Percentiles rank a stretch among this genome's conserved stretches.
Evolutionary conservation across 1,140 invertebrate genomes (phyloP).

Genomic region (Formica selysi): DNA sequence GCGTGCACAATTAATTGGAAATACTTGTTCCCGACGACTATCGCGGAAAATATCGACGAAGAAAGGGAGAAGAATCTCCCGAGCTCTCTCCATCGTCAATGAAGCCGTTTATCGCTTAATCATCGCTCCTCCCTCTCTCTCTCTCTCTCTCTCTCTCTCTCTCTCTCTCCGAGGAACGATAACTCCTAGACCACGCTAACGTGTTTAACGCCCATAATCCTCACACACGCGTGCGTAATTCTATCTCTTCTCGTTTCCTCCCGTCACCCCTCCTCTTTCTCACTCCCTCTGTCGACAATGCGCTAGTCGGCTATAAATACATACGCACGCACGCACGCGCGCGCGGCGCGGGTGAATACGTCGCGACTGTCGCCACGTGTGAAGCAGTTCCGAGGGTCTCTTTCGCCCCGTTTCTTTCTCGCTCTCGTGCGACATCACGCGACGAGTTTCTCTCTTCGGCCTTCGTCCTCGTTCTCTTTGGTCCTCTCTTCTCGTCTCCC

Average conservation of each 20-base stretch:
- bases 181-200: constrained; percentile 32
- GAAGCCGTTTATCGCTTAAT: constrained; percentile 44
- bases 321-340: constrained; percentile 70
- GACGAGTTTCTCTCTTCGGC: constrained; percentile 29
- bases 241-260: constrained; percentile 32
- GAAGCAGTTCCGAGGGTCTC: constrained; percentile 76
- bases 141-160: too few species aligned
- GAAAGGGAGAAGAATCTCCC: not conserved
- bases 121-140: not conserved
- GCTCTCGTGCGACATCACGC: constrained; percentile 24
- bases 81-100: not conserved
- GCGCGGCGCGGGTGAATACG: constrained; percentile 73
- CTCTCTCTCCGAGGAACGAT: not conserved
- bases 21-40: not conserved
- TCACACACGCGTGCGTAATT: constrained; percentile 26
- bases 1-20: constrained; percentile 1
- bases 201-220: constrained; percentile 40
- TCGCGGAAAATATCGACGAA: not conserved
- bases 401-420: constrained; percentile 42
- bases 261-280: constrained; percentile 38
- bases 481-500: constrained; percentile 9
- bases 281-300: constrained; percentile 71
- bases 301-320: constrained; percentile 80
- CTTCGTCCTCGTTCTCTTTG: constrained; percentile 19
- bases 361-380: constrained; percentile 80